Conservation (phyloP, 2,113 vertebrate genomes). For the Rhinolophus ferrumequinum region DNA sequence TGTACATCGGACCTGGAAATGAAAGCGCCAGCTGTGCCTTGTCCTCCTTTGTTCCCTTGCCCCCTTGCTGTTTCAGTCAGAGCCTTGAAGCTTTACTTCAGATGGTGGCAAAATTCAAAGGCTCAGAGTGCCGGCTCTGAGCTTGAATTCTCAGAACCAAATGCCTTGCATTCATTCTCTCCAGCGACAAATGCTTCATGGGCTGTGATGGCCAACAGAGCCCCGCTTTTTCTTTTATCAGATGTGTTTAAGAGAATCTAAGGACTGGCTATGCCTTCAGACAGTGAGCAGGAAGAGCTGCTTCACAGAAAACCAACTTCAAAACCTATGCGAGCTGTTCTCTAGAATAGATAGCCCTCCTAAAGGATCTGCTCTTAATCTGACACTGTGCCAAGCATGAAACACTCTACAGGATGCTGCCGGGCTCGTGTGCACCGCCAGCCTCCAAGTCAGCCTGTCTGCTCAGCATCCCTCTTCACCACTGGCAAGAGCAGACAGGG, state of each 20-base stretch:
- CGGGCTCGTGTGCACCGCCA: not conserved
- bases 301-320: not conserved
- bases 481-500: accelerated
- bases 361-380: not conserved
- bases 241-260: not conserved
- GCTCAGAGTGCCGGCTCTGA: not conserved
- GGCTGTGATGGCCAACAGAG: not conserved
- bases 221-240: not conserved
- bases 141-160: not conserved
- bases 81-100: not conserved
- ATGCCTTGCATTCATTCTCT: not conserved
- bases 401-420: accelerated
- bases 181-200: too few species aligned
- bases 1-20: not conserved
- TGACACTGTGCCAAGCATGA: accelerated
- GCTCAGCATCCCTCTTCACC: not conserved
- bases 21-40: too few species aligned
- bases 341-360: not conserved
- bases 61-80: not conserved
- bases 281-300: not conserved
- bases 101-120: constrained; percentile 19
- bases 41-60: not conserved
- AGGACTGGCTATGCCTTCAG: not conserved
- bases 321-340: not conserved
- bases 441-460: not conserved